A percentile compares a stretch with the other conserved stretches of the same genome.
Conservation (phyloP, 2,113 vertebrate species). For the Anarhynchus alexandrinus region DNA sequence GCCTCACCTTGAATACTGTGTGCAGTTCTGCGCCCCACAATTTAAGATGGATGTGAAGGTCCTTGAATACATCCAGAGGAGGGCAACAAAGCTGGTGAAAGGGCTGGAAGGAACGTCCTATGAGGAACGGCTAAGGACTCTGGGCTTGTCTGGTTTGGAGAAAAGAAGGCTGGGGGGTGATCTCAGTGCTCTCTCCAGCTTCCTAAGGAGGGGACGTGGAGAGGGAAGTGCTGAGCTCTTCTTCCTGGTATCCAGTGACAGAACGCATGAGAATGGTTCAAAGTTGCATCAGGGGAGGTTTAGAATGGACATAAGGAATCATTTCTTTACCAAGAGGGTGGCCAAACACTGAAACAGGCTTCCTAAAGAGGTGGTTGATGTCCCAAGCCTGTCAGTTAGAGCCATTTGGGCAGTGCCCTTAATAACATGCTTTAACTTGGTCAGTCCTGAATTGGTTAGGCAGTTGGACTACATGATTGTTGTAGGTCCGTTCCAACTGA, state of each 20-base stretch:
- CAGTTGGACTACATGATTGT: background rate
- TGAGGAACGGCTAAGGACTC: background rate
- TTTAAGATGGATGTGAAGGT: background rate
- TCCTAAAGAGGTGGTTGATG: background rate
- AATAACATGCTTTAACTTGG: background rate
- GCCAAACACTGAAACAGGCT: background rate
- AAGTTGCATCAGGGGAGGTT: background rate
- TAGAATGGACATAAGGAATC: background rate
- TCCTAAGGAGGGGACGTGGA: background rate
- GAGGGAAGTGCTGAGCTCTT: background rate
- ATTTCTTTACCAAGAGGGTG: background rate
- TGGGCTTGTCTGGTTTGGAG: background rate
- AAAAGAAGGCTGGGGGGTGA: background rate
- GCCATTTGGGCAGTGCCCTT: background rate
- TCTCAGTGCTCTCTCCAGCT: background rate
- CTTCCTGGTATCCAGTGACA: background rate
- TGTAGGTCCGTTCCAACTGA: background rate
- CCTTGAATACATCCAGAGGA: background rate
- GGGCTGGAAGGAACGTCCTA: background rate
- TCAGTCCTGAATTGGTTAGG: background rate
- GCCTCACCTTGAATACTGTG: background rate
- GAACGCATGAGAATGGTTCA: background rate
- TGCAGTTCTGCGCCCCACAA: background rate
- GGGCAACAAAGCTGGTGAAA: background rate
- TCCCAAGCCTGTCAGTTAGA: background rate